Evolutionary conservation across 1,140 invertebrate genomes (phyloP).

Genomic region (Adoxophyes honmai): DNA sequence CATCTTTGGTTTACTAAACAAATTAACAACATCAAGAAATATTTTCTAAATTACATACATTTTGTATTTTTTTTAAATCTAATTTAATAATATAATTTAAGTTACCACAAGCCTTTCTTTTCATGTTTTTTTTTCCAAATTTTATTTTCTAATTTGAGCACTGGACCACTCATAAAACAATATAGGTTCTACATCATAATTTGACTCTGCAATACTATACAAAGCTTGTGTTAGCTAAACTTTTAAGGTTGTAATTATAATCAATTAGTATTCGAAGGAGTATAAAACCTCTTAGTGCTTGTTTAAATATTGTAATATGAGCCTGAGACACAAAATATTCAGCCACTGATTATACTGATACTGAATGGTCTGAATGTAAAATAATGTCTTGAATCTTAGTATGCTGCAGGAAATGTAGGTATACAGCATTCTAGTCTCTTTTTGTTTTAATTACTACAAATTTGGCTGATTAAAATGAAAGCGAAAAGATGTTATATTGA

Average conservation of each 20-base stretch:
- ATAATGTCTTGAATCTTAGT: no score
- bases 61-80: conserved; percentile 37
- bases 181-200: conserved; percentile 21
- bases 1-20: conserved; percentile 70
- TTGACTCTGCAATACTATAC: conserved; percentile 29
- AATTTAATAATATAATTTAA: conserved; percentile 34
- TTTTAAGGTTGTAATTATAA: no score
- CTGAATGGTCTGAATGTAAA: no score
- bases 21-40: conserved; percentile 54
- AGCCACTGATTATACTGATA: no score
- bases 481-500: no score
- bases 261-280: neutral
- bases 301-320: no score
- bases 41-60: conserved; percentile 41
- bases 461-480: no score
- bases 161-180: conserved; percentile 38
- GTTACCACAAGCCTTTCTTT: conserved; percentile 59
- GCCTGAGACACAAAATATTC: no score
- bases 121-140: conserved; percentile 38
- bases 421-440: no score
- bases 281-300: no score
- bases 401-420: no score
- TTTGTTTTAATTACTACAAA: no score
- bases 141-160: conserved; percentile 56
- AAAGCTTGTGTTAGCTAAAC: conserved; percentile 24